Evolutionary conservation across 2,797 vertebrate species (phyloP).

Genomic region (Urosaurus nigricauda): DNA sequence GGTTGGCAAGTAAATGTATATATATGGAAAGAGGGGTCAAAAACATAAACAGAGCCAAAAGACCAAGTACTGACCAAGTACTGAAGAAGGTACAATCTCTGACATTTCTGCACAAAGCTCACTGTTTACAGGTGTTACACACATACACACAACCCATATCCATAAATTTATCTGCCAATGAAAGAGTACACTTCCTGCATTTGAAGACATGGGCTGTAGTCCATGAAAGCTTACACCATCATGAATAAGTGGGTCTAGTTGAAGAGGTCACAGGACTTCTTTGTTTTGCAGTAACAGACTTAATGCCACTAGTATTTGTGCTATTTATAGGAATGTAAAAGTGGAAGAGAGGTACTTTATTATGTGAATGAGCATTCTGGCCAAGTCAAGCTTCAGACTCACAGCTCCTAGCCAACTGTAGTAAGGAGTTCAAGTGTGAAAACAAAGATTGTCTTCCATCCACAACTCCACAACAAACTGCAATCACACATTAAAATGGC

Average conservation of each 20-base stretch:
- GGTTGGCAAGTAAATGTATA: not conserved
- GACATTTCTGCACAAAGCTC: not conserved
- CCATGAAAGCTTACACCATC: not conserved
- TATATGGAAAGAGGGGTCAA: not conserved
- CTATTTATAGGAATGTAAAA: constrained; percentile 9
- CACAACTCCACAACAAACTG: not conserved
- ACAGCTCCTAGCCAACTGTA: not conserved
- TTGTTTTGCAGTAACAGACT: not conserved
- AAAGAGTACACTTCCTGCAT: not conserved
- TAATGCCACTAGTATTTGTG: not conserved
- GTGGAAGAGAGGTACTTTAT: not conserved
- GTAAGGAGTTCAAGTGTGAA: not conserved
- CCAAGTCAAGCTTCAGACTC: not conserved
- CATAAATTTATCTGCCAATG: not conserved
- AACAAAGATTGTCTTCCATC: not conserved
- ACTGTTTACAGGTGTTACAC: not conserved
- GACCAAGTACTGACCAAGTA: not conserved
- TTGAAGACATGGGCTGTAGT: not conserved
- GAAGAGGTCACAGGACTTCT: not conserved
- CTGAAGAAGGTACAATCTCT: not conserved
- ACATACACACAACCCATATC: too few relatives aligned
- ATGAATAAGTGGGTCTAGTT: not conserved
- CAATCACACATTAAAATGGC: too few relatives aligned
- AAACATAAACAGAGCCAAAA: not conserved
- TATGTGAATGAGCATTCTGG: not conserved